phyloP scores from a whole-genome alignment of 2,113 vertebrate species.

The Tympanuchus pallidicinctus region DNA sequence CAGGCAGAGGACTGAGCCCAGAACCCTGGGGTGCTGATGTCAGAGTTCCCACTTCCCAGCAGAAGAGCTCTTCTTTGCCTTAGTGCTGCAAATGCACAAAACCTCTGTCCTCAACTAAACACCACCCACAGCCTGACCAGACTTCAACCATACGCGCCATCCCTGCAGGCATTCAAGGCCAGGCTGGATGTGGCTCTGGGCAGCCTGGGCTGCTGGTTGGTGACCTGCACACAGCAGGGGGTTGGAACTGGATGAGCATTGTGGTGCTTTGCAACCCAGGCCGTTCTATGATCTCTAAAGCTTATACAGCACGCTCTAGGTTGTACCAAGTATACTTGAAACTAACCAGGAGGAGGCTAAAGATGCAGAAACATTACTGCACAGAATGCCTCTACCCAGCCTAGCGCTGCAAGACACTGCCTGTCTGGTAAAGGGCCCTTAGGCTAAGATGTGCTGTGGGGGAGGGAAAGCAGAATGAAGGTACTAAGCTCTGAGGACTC shows the following conservation, averaged over 20 bases:
- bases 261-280: no score
- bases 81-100: rapidly evolving
- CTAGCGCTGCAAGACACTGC: not conserved
- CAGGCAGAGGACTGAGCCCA: not conserved
- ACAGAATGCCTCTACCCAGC: not conserved
- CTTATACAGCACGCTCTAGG: not conserved
- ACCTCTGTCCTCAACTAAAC: not conserved
- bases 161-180: not conserved
- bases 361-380: not conserved
- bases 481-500: not conserved
- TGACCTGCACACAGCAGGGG: no score
- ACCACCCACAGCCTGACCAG: not conserved
- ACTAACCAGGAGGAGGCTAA: not conserved
- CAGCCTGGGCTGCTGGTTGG: no score
- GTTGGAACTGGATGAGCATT: no score
- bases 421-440: not conserved
- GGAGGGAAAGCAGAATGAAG: not conserved
- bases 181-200: no score
- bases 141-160: not conserved
- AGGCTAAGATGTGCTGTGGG: not conserved
- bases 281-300: not conserved
- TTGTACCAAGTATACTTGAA: rapidly evolving
- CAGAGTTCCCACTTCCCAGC: not conserved
- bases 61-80: not conserved
- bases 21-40: not conserved